Evolutionary conservation across 2,888 invertebrate species (phyloP).

Genomic region (Hoplodrina ambigua): DNA sequence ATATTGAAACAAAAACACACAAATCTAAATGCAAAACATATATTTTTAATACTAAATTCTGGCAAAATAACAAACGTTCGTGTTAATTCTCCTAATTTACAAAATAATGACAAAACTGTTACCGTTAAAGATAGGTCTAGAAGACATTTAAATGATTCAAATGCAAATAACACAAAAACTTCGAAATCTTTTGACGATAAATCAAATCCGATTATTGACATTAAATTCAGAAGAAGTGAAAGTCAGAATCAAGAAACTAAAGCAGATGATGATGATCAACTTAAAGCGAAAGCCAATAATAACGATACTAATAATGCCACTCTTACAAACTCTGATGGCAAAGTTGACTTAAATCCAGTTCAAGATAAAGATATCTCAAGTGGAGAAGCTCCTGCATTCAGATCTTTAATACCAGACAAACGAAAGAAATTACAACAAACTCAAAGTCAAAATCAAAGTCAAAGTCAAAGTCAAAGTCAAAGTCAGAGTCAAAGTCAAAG

Average conservation of each 20-base stretch:
- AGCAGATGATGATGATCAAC: too few relatives aligned
- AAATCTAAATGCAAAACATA: not conserved
- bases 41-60: slow-evolving; percentile 24
- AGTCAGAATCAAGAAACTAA: not conserved
- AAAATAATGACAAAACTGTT: not conserved
- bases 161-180: slow-evolving; percentile 1
- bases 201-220: not conserved
- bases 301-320: too few relatives aligned
- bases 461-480: too few relatives aligned
- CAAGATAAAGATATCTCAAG: not conserved
- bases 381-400: not conserved
- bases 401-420: slow-evolving; percentile 5
- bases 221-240: slow-evolving; percentile 7
- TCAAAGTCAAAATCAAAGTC: too few relatives aligned
- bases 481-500: too few relatives aligned
- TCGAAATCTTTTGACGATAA: not conserved
- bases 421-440: not conserved
- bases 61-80: slow-evolving; percentile 22
- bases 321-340: not conserved
- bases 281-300: too few relatives aligned
- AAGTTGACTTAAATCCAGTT: not conserved
- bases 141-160: not conserved
- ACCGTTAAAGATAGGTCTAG: not conserved
- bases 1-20: not conserved
- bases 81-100: not conserved